Percentiles rank a stretch among this genome's conserved stretches.
These are phyloP conservation scores for Troides helena DNA, from an alignment of 2,888 invertebrate species.

Conservation along the genomic window DNA sequence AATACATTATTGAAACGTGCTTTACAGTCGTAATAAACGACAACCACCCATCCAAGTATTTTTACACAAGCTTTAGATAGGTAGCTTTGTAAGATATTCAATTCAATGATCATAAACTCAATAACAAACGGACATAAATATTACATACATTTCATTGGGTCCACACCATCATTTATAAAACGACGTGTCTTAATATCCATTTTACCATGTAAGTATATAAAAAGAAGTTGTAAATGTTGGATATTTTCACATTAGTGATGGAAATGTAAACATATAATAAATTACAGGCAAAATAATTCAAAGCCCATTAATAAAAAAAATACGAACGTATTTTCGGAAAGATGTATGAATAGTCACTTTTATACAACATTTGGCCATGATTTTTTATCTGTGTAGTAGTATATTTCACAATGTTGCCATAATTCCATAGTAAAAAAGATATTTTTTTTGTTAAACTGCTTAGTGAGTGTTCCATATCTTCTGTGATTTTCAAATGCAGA, in stretches of 20 bases:
- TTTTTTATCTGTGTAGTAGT: too few relatives aligned
- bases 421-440: too few relatives aligned
- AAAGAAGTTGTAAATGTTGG: conserved; percentile 42
- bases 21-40: conserved; percentile 21
- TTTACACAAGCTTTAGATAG: conserved; percentile 70
- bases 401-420: too few relatives aligned
- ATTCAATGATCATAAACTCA: conserved; percentile 44
- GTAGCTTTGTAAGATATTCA: conserved; percentile 61
- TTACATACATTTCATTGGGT: conserved; percentile 40
- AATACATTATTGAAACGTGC: conserved; percentile 24
- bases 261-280: background rate
- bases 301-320: background rate
- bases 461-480: too few relatives aligned
- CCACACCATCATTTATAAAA: conserved; percentile 37
- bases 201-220: conserved; percentile 44
- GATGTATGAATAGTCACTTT: background rate
- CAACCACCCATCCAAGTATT: conserved; percentile 44
- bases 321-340: background rate
- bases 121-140: conserved; percentile 32
- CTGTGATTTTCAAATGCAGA: too few relatives aligned
- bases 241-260: conserved; percentile 47
- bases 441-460: too few relatives aligned
- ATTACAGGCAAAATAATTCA: background rate
- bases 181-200: conserved; percentile 38
- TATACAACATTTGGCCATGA: background rate